Percentiles rank a stretch among this genome's conserved stretches.
These are phyloP conservation scores for Holothuria leucospilota DNA, from an alignment of 53 echinoderm and acorn worm species.

Conservation along the genomic window DNA sequence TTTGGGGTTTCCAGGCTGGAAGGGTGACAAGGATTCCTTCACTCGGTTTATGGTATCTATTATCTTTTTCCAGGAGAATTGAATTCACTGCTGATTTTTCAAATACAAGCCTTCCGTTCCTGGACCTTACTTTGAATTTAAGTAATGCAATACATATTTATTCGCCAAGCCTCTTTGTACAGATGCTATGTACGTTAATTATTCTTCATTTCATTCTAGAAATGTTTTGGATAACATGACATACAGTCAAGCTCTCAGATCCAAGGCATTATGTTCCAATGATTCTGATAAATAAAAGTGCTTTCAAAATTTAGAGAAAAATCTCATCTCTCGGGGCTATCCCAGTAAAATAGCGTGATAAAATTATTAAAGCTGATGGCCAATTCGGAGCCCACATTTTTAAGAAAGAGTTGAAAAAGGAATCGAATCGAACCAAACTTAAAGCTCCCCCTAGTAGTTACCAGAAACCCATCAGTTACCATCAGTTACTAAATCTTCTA, in stretches of 20 bases:
- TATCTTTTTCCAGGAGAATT: not conserved
- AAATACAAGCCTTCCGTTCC: not conserved
- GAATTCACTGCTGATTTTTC: slow-evolving; percentile 3
- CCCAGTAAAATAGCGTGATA: not conserved
- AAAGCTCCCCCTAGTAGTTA: too few species aligned
- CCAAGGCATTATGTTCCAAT: not conserved
- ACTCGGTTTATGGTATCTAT: not conserved
- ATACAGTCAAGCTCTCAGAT: slow-evolving; percentile 1
- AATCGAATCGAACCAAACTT: too few species aligned
- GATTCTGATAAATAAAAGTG: not conserved
- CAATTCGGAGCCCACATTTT: too few species aligned
- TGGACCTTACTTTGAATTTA: not conserved
- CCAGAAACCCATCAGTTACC: too few species aligned
- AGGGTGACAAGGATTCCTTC: not conserved
- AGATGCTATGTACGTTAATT: not conserved
- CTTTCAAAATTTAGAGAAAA: not conserved
- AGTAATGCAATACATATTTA: too few species aligned
- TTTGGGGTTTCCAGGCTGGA: not conserved
- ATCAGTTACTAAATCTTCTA: not conserved
- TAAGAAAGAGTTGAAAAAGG: too few species aligned
- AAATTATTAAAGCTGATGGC: not conserved
- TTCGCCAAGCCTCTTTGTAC: not conserved
- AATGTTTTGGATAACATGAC: not conserved
- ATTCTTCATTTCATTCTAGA: slow-evolving; percentile 9
- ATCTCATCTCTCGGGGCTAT: not conserved